Percentiles rank a stretch among this genome's conserved stretches.
Evolutionary conservation across 2,113 vertebrate species (phyloP).

Genomic region (Stigmatopora nigra): DNA sequence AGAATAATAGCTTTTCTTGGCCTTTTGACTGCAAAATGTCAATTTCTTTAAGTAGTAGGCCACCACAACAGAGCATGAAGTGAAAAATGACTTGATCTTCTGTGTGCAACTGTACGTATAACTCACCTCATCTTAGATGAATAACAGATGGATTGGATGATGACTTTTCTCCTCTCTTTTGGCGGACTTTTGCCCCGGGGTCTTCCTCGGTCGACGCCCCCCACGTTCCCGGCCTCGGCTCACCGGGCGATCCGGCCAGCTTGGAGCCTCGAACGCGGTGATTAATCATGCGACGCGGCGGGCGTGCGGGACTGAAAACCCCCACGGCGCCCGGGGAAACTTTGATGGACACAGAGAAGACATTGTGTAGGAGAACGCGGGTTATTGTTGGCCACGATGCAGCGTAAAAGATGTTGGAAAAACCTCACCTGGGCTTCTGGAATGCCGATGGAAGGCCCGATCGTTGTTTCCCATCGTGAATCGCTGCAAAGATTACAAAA

Average conservation of each 20-base stretch:
- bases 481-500: slow-evolving; percentile 16
- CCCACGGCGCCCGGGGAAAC: slow-evolving; percentile 40
- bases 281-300: slow-evolving; percentile 61
- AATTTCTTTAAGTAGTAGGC: slow-evolving; percentile 18
- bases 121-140: slow-evolving; percentile 49
- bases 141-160: slow-evolving; percentile 51
- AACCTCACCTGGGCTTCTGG: slow-evolving; percentile 69
- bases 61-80: slow-evolving; percentile 17
- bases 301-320: slow-evolving; percentile 47
- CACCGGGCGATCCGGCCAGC: slow-evolving; percentile 32
- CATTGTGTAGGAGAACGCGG: slow-evolving; percentile 68
- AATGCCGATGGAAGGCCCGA: slow-evolving; percentile 38
- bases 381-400: slow-evolving; percentile 66
- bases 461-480: slow-evolving; percentile 43
- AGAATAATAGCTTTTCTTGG: not conserved
- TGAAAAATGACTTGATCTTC: slow-evolving; percentile 18
- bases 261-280: slow-evolving; percentile 38
- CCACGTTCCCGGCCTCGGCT: slow-evolving; percentile 17
- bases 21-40: slow-evolving; percentile 25
- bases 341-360: slow-evolving; percentile 57
- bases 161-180: slow-evolving; percentile 40
- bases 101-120: slow-evolving; percentile 35
- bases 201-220: slow-evolving; percentile 12
- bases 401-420: no score
- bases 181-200: slow-evolving; percentile 27